Evolutionary conservation across 2,888 invertebrate genomes (phyloP).

Genomic region (Stenichneumon culpator): DNA sequence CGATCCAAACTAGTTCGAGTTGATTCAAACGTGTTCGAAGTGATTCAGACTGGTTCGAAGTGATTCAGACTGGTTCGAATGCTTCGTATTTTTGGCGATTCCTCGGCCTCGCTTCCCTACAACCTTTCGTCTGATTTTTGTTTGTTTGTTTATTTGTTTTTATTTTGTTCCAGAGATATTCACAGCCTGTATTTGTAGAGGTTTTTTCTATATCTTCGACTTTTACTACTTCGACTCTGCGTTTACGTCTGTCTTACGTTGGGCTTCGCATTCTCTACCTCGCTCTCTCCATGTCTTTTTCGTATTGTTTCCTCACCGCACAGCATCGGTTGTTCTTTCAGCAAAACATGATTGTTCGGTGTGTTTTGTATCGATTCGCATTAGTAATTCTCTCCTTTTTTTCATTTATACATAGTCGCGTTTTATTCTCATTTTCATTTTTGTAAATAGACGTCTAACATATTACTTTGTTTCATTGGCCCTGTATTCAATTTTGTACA

Average conservation of each 20-base stretch:
- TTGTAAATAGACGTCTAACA: conserved; percentile 77
- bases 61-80: neutral
- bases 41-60: neutral
- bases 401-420: conserved; percentile 23
- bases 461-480: conserved; percentile 78
- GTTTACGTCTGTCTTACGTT: conserved; percentile 11
- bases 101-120: neutral
- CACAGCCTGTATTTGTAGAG: conserved; percentile 80
- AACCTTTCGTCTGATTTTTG: conserved; percentile 46
- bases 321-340: conserved; percentile 33
- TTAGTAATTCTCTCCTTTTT: conserved; percentile 36
- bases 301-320: conserved; percentile 44
- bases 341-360: conserved; percentile 74
- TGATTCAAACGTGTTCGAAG: neutral
- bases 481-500: conserved; percentile 84
- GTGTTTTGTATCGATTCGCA: conserved; percentile 69
- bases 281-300: conserved; percentile 17
- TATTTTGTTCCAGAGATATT: conserved; percentile 76
- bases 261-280: conserved; percentile 10
- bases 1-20: too few species aligned
- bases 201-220: conserved; percentile 59
- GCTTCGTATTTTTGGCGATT: conserved; percentile 9
- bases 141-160: conserved; percentile 60
- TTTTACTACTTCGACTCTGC: conserved; percentile 43
- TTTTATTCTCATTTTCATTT: conserved; percentile 59